A percentile compares a stretch with the other conserved stretches of the same genome.
These are phyloP conservation scores for Osedax frankpressi DNA, from an alignment of 2,888 invertebrate species.

Conservation along the genomic window DNA sequence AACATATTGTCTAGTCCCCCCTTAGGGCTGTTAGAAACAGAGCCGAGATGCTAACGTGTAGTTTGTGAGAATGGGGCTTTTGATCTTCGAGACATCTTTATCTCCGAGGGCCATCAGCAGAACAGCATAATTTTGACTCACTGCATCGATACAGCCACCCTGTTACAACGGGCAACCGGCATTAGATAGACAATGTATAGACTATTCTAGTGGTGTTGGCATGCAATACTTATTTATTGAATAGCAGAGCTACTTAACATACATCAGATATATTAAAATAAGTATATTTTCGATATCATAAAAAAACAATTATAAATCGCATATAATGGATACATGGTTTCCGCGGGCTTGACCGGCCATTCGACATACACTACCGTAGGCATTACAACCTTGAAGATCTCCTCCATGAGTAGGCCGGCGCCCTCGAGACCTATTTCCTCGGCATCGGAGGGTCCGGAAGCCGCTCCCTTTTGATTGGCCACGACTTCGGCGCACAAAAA, in stretches of 20 bases:
- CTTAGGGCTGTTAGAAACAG: too few relatives aligned
- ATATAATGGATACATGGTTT: too few relatives aligned
- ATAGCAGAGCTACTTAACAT: too few relatives aligned
- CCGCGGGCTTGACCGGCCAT: too few relatives aligned
- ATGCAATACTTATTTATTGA: too few relatives aligned
- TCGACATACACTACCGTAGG: too few relatives aligned
- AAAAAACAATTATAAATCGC: too few relatives aligned
- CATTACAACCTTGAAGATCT: constrained; percentile 56
- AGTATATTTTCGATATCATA: too few relatives aligned
- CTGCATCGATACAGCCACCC: constrained; percentile 79
- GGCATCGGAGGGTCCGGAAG: constrained; percentile 58
- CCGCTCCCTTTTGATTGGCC: constrained; percentile 47
- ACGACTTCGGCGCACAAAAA: constrained; percentile 47
- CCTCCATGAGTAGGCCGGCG: constrained; percentile 69
- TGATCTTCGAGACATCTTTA: constrained; percentile 76
- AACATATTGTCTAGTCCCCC: too few relatives aligned
- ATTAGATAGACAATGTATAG: neutral
- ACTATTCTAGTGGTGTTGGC: too few relatives aligned
- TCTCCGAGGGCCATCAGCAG: constrained; percentile 88
- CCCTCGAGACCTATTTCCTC: constrained; percentile 79
- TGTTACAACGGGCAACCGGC: constrained; percentile 27
- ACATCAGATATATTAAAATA: too few relatives aligned
- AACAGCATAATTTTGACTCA: constrained; percentile 70
- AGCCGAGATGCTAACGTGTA: constrained; percentile 52
- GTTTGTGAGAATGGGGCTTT: constrained; percentile 55